phyloP scores from a whole-genome alignment of 2,113 vertebrate species.

The Eudorcas thomsonii region DNA sequence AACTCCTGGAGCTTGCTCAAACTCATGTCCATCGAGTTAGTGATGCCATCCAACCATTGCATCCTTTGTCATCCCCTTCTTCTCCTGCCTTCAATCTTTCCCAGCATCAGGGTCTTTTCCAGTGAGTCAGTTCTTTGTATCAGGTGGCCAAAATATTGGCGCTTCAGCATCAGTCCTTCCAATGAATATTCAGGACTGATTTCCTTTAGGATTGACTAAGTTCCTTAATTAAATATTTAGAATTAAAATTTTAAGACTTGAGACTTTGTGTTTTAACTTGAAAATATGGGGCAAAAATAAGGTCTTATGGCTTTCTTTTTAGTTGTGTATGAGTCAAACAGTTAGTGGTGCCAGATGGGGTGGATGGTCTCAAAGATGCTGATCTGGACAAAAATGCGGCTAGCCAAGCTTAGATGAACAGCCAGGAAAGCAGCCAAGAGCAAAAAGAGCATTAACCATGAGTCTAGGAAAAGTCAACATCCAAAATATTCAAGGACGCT shows the following conservation, averaged over 20 bases:
- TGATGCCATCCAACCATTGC: background rate
- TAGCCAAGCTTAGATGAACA: background rate
- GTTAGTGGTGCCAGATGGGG: background rate
- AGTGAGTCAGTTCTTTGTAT: background rate
- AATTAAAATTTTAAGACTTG: background rate
- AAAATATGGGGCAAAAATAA: background rate
- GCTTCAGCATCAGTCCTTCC: background rate
- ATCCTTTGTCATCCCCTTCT: background rate
- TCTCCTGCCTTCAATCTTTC: background rate
- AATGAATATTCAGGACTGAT: background rate
- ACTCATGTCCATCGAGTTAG: background rate
- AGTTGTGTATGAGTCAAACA: background rate
- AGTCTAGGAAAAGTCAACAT: background rate
- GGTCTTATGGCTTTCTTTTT: background rate
- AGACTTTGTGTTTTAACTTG: conserved; percentile 6
- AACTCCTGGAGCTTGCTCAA: background rate
- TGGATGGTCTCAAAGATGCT: background rate
- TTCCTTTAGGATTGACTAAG: background rate
- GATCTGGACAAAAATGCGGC: background rate
- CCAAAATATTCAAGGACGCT: background rate
- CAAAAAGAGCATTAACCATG: background rate
- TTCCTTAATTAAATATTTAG: background rate
- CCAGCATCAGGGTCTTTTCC: background rate
- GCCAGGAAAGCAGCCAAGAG: background rate
- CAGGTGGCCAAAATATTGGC: background rate